Percentiles rank a stretch among this genome's conserved stretches.
Conservation (phyloP, 2,113 vertebrate genomes). For the Ascaphus truei region DNA sequence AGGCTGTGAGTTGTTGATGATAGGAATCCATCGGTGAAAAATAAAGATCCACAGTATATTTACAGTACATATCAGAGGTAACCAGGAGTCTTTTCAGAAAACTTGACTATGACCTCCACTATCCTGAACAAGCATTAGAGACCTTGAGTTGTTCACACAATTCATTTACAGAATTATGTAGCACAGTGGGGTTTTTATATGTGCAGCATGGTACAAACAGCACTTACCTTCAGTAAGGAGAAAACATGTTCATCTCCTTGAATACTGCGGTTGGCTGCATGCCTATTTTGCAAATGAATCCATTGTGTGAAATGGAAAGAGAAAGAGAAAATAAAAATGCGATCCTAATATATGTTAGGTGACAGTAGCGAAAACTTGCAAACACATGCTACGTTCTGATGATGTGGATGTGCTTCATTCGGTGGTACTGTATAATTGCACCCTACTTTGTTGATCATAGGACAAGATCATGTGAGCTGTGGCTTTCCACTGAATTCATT, state of each 20-base stretch:
- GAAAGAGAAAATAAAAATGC: not conserved
- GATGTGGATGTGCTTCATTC: not conserved
- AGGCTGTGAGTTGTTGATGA: no score
- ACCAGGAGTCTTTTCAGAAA: no score
- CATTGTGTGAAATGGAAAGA: constrained; percentile 1
- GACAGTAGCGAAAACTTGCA: not conserved
- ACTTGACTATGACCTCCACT: not conserved
- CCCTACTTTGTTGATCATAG: not conserved
- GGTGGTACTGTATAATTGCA: not conserved
- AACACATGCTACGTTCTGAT: not conserved
- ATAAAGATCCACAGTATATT: no score
- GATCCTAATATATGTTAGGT: not conserved
- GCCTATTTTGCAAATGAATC: constrained; percentile 3
- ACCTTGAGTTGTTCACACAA: no score
- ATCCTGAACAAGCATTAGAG: no score
- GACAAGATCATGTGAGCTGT: not conserved
- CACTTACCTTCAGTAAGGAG: not conserved
- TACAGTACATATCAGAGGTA: no score
- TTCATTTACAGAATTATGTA: not conserved
- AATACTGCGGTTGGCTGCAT: constrained; percentile 4
- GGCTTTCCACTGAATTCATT: not conserved
- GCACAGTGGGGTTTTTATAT: not conserved
- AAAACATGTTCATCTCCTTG: not conserved
- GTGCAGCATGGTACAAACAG: not conserved
- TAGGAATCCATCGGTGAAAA: no score